phyloP scores from a whole-genome alignment of 2,888 invertebrate species.

The Listrodromus nycthemerus region DNA sequence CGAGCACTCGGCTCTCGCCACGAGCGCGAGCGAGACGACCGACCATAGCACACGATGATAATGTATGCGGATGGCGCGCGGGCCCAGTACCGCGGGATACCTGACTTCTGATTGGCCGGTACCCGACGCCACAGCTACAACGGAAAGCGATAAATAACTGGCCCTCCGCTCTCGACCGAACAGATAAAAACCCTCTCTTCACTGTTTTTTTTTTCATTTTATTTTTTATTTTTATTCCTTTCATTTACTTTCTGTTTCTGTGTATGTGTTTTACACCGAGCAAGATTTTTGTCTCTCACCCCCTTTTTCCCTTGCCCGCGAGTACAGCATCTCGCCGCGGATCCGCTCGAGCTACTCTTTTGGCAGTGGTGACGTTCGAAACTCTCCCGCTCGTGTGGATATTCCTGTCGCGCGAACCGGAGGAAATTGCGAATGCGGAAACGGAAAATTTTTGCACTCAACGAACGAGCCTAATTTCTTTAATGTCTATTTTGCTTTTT shows the following conservation, averaged over 20 bases:
- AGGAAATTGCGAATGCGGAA: background rate
- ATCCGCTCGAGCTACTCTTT: slow-evolving; percentile 21
- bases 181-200: slow-evolving; percentile 79
- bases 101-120: slow-evolving; percentile 83
- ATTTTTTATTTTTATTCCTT: slow-evolving; percentile 76
- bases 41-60: slow-evolving; percentile 74
- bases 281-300: slow-evolving; percentile 55
- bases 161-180: slow-evolving; percentile 71
- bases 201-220: slow-evolving; percentile 44
- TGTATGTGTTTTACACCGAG: slow-evolving; percentile 67
- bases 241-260: slow-evolving; percentile 63
- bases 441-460: no score
- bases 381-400: background rate
- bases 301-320: background rate
- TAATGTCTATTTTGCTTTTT: no score
- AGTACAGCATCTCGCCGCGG: background rate
- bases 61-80: slow-evolving; percentile 84
- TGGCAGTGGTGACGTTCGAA: slow-evolving; percentile 24
- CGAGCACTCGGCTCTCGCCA: slow-evolving; percentile 10
- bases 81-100: slow-evolving; percentile 82
- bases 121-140: slow-evolving; percentile 83
- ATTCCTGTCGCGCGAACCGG: background rate
- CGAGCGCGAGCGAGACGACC: slow-evolving; percentile 27
- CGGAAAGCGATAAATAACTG: slow-evolving; percentile 84
- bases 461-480: no score